Conservation (phyloP, 2,888 invertebrate species). For the Meiosimyza decipiens region DNA sequence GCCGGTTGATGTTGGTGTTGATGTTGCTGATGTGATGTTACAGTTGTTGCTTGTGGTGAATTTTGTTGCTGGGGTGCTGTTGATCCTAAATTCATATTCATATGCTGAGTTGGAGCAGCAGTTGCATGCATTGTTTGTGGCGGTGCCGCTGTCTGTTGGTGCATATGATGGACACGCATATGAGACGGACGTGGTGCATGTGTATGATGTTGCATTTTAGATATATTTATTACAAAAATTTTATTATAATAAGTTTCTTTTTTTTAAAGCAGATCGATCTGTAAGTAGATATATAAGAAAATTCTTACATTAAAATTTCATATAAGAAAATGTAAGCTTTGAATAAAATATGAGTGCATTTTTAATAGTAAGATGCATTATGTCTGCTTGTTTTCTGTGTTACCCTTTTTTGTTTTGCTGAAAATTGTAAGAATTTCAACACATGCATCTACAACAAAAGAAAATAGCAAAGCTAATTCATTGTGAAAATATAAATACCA, state of each 20-base stretch:
- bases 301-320: background rate
- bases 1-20: slow-evolving; percentile 5
- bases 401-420: slow-evolving; percentile 14
- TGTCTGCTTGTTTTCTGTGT: background rate
- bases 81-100: slow-evolving; percentile 23
- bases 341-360: slow-evolving; percentile 8
- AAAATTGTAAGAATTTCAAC: slow-evolving; percentile 20
- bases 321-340: background rate
- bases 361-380: background rate
- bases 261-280: slow-evolving; percentile 11
- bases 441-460: slow-evolving; percentile 27
- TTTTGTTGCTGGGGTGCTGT: background rate
- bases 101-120: slow-evolving; percentile 5
- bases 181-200: slow-evolving; percentile 38
- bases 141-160: slow-evolving; percentile 15
- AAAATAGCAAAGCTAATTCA: slow-evolving; percentile 14
- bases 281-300: background rate
- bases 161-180: slow-evolving; percentile 39
- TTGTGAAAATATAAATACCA: too few species aligned
- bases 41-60: background rate
- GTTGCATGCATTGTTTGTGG: background rate
- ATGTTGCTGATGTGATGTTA: too few species aligned
- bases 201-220: slow-evolving; percentile 39
- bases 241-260: background rate
- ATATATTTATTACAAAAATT: background rate